Evolutionary conservation across 2,797 vertebrate species (phyloP), one percentile per base, ranked within the genome.

Genomic region (Petrocephalus sullivani): DNA sequence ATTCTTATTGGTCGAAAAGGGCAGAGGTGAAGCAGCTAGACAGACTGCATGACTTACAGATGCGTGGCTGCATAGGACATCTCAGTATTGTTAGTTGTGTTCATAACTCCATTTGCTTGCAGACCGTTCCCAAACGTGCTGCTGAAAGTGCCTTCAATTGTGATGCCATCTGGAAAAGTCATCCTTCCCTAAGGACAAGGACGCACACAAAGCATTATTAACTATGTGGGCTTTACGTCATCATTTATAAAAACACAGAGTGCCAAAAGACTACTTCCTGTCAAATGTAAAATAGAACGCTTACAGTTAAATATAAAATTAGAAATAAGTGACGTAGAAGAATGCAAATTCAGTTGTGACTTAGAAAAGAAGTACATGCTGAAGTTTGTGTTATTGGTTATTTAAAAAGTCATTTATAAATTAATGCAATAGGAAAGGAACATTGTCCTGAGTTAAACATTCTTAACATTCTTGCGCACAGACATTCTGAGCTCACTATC

Each of bases 141-240:
- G 87, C 87, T 78, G n/a, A 96, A 96, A 0, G 92, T 92, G 56
- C 95, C 96, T 64, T 95, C 94, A 90, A 96, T 83, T 1, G 89
- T 90, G 86, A 94, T 95, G 53, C 95, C 95, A 0, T 94, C 95
- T 89, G 94, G 91, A 87, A 95, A 96, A 14, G 94, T 95, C 54
- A 96, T 21, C 89, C 95, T 96, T 41, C 96, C 95, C 96, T 96
- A 84, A 88, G 28, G 78, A 21, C 54, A 87, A 78, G 53, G 56
- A n/a, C 53, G 58, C 28, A 60, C 12, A 60, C 23, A 86, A 8
- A 83, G n/a, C 7, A 41, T 46, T 28, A 53, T 54, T 23, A 21
- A 53, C 81, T 51, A 12, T 28, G 23, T 83, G 49, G 9, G 49
- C 8, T 83, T 51, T 8, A 53, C 81, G 12, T 78, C 37, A 49